phyloP scores from a whole-genome alignment of 1,140 invertebrate species.

The Drosophila dunni region DNA sequence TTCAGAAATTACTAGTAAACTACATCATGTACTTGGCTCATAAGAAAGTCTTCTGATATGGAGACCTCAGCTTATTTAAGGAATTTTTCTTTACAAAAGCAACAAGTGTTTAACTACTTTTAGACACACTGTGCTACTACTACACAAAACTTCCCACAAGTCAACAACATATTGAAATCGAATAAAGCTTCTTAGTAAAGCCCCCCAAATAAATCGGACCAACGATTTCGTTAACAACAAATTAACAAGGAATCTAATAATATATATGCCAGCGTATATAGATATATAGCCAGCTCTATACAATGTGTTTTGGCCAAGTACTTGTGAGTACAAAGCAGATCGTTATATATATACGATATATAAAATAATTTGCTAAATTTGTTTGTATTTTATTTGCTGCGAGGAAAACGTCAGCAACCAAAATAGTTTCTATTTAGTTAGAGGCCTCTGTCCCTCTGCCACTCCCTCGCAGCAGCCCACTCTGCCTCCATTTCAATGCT shows the following conservation, averaged over 20 bases:
- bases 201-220: neutral
- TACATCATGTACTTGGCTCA: too few species aligned
- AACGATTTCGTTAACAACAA: neutral
- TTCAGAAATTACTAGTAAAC: too few species aligned
- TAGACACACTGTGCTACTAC: too few species aligned
- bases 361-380: constrained; percentile 39
- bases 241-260: constrained; percentile 25
- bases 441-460: neutral
- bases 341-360: constrained; percentile 25
- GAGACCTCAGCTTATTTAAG: too few species aligned
- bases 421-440: constrained; percentile 60
- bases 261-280: constrained; percentile 15
- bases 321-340: constrained; percentile 34
- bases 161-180: too few species aligned
- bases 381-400: constrained; percentile 36
- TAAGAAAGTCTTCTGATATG: too few species aligned
- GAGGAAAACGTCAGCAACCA: constrained; percentile 62
- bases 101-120: too few species aligned
- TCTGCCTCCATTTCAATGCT: neutral
- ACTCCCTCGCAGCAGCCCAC: neutral
- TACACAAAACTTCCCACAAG: too few species aligned
- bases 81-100: too few species aligned
- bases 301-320: constrained; percentile 15
- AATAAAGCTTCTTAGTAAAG: neutral
- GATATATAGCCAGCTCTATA: constrained; percentile 10